Base-by-base conservation (phyloP, 2,113 vertebrate species). In the Uropsilus gracilis region DNA sequence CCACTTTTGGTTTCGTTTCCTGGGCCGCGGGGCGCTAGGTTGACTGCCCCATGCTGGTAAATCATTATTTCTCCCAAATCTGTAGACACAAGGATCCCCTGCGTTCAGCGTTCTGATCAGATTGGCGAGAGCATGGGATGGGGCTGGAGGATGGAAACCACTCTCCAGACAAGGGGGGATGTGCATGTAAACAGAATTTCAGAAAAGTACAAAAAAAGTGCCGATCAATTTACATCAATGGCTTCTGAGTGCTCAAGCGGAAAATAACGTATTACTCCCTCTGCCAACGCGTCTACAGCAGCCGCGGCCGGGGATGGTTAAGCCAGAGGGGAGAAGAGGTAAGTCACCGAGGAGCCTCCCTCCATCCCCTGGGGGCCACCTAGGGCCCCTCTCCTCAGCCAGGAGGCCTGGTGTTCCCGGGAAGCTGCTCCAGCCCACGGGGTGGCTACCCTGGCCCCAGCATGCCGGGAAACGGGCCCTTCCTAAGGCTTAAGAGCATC, bases 231-330 rank as follows among this genome's bases (percentile, higher is more conserved):
- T 90, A 96, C 77, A 96, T 96, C 94, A 93, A 88, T 73, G 80
- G 84, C 90, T 86, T 95, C 86, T 92, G 94, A 81, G 95, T 94
- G 85, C 50, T 95, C 46, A 93, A 91, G 94, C 63, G 8, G 95
- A 96, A 97, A 97, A 96, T 96, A 96, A 96, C 32, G 48, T 86
- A 89, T 87, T 91, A 94, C 71, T 93, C 93, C 71, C 63, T 87
- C 83, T 77, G 91, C 80, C 48, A 80, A 78, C 85, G 63, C 68
- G 34, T 72, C 82, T 50, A 83, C 78, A 76, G 42, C 48, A 76
- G 78, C 32, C 20, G 64, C 87, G 80, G 86, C 89, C 61, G 11
- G 50, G 94, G 69, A 89, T 81, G 83, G 89, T 46, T 90, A 93
- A 95, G 84, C 34, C 42, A 73, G 66, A 84, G 57, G 4, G 57